Base-by-base conservation (phyloP, 2,113 vertebrate genomes). In the Lepisosteus oculatus region DNA sequence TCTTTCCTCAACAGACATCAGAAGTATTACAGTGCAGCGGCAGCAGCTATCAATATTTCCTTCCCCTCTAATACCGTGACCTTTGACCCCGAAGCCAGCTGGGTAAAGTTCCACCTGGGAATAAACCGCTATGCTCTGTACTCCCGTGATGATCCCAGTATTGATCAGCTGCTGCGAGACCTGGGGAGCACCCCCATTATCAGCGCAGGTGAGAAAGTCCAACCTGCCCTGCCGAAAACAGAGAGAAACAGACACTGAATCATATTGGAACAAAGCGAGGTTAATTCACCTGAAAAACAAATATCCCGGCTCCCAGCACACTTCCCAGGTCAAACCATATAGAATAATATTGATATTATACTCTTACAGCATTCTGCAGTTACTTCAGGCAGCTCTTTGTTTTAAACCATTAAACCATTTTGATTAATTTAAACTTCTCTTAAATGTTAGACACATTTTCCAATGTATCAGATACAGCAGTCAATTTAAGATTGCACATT, bases 51-150 rank as follows among this genome's bases (percentile, higher is more conserved):
- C 51, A 93, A 93, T 79, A 17, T 87, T 69, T 83, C 85, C 0
- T 15, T 88, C 8, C 77, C 64, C 0, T 55, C 84, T 4, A 85
- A 84, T 0, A 63, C 86, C 0, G 82, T 84, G 71, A 88, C 72
- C 67, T 88, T 95, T 14, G 87, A 85, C 55, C 83, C 82, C 0
- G 83, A 94, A 0, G 90, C 96, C 82, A 92, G 88, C 79, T 99
- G 97, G 97, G 73, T 98, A 43, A 95, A 92, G 76, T 98, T 99
- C 85, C 95, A 98, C 75, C 78, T 94, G 83, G 96, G 94, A 4
- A 99, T 99, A 68, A 95, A 61, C 72, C 90, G 91, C 13, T 89
- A 94, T 0, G 94, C 93, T 8, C 87, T 99, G 14, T 99, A 98
- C 76, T 81, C 94, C 0, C 88, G 93, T 1, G 82, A 90, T 42